These are phyloP conservation scores for Physeter macrocephalus DNA, from an alignment of 2,113 vertebrate genomes.

Conservation along the genomic window DNA sequence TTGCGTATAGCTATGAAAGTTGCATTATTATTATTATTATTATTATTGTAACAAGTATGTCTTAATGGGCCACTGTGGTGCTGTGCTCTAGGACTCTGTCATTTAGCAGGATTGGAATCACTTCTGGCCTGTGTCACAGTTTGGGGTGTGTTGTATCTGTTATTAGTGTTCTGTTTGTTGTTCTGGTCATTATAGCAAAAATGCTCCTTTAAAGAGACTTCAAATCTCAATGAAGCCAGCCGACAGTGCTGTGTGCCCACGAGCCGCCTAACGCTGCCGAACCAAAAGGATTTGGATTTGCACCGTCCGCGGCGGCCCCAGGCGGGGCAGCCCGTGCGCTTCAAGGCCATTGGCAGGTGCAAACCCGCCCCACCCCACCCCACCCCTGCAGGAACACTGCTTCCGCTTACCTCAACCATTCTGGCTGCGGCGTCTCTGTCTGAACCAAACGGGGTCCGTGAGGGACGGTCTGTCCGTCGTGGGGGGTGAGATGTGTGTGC, in stretches of 20 bases:
- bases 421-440: conserved; percentile 76
- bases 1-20: conserved; percentile 77
- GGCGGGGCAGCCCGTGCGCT: neutral
- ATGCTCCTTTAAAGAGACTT: conserved; percentile 78
- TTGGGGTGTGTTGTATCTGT: conserved; percentile 75
- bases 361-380: conserved; percentile 64
- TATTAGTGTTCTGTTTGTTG: conserved; percentile 61
- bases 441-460: neutral
- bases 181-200: conserved; percentile 69
- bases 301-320: conserved; percentile 60
- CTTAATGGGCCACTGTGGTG: conserved; percentile 68
- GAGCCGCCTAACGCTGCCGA: conserved; percentile 80
- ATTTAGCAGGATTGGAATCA: conserved; percentile 69
- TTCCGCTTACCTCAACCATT: conserved; percentile 85
- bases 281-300: conserved; percentile 81
- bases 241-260: conserved; percentile 76
- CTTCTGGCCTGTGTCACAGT: conserved; percentile 73
- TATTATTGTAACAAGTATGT: conserved; percentile 67
- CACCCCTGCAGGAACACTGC: conserved; percentile 81
- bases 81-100: conserved; percentile 58
- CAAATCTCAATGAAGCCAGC: conserved; percentile 77
- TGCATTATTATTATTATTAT: conserved; percentile 60
- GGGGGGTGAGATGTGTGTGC: conserved; percentile 67
- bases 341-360: conserved; percentile 71
- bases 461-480: conserved; percentile 59